Conservation (phyloP, 2,797 vertebrate species). For the Coregonus suidteri region DNA sequence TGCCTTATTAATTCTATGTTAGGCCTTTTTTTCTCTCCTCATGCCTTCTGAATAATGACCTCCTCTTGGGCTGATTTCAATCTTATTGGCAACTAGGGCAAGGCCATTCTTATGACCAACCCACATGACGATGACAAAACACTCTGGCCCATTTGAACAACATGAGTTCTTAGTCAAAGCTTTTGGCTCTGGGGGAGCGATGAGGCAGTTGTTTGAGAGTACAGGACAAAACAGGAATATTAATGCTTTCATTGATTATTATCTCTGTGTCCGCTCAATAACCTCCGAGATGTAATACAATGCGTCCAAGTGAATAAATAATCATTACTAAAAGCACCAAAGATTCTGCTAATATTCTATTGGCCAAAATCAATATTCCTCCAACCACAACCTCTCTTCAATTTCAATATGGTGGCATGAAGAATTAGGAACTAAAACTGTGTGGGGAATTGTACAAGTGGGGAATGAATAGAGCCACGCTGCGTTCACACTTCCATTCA, state of each 20-base stretch:
- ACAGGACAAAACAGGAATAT: conserved; percentile 42
- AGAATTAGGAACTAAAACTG: conserved; percentile 54
- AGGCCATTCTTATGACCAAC: not conserved
- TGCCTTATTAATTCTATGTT: not conserved
- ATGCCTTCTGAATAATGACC: not conserved
- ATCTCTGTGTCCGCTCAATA: conserved; percentile 54
- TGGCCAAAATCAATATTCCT: conserved; percentile 70
- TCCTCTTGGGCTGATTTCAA: not conserved
- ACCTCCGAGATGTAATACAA: conserved; percentile 72
- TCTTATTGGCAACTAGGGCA: not conserved
- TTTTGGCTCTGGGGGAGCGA: not conserved
- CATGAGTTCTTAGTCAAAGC: conserved; percentile 20
- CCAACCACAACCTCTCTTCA: conserved; percentile 73
- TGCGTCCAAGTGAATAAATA: conserved; percentile 71
- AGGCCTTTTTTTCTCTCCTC: not conserved
- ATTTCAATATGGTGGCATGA: conserved; percentile 65
- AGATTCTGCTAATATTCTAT: conserved; percentile 60
- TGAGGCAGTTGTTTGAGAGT: too few relatives aligned
- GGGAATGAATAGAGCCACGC: not conserved
- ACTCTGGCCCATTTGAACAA: not conserved
- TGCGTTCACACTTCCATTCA: not conserved
- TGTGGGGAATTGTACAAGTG: not conserved
- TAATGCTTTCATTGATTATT: conserved; percentile 71
- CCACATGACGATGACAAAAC: not conserved
- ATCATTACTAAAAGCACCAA: conserved; percentile 71